Conservation (phyloP, 2,888 invertebrate genomes). For the Stenolophus ochropezus region DNA sequence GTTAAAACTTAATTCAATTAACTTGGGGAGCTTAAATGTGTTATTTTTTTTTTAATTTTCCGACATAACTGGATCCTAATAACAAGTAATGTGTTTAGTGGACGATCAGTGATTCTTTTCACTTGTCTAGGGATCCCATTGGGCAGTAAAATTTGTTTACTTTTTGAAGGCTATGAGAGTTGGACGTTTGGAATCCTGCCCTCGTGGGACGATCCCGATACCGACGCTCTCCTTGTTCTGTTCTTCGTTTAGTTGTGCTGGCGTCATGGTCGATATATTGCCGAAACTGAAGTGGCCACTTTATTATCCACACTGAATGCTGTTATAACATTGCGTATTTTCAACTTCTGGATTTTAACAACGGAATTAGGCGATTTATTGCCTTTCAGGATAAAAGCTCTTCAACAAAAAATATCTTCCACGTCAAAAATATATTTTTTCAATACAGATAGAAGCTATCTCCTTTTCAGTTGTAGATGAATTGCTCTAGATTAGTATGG, state of each 20-base stretch:
- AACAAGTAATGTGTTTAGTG: too few species aligned
- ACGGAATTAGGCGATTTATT: constrained; percentile 42
- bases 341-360: constrained; percentile 41
- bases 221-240: not conserved
- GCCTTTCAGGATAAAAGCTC: constrained; percentile 24
- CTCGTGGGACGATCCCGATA: not conserved
- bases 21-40: too few species aligned
- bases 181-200: not conserved
- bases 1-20: too few species aligned
- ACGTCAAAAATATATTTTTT: not conserved
- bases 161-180: not conserved
- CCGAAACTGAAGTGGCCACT: constrained; percentile 50
- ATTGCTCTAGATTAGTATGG: not conserved
- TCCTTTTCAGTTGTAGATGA: not conserved
- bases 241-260: constrained; percentile 25
- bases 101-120: too few species aligned
- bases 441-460: not conserved
- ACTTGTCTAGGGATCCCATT: too few species aligned
- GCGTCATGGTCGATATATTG: constrained; percentile 48
- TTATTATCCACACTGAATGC: constrained; percentile 49
- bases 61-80: too few species aligned
- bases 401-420: constrained; percentile 13
- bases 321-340: constrained; percentile 41
- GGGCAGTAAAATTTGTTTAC: too few species aligned
- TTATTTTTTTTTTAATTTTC: too few species aligned